phyloP scores from a whole-genome alignment of 2,888 invertebrate species.

The Acrobasis suavella region DNA sequence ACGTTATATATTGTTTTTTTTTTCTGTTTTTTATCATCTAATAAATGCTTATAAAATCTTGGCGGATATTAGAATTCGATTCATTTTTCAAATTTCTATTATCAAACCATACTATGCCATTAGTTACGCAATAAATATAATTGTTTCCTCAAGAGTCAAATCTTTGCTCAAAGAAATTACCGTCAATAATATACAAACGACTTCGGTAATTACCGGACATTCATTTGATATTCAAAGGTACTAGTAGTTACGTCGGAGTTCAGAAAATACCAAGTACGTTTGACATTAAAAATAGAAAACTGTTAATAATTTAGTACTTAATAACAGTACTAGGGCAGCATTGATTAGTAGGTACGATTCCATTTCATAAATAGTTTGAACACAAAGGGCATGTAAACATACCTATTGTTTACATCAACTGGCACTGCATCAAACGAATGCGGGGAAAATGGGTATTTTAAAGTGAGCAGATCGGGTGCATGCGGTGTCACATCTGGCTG shows the following conservation, averaged over 20 bases:
- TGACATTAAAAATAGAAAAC: slow-evolving; percentile 2
- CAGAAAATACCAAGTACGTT: slow-evolving; percentile 4
- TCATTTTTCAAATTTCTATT: no score
- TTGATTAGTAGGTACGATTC: not conserved
- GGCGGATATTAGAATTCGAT: no score
- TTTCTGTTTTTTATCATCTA: no score
- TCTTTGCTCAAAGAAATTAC: not conserved
- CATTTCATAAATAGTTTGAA: not conserved
- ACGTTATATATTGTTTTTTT: no score
- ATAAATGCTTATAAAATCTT: no score
- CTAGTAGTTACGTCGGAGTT: not conserved
- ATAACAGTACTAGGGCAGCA: not conserved
- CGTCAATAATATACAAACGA: slow-evolving; percentile 1
- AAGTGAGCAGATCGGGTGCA: slow-evolving; percentile 29
- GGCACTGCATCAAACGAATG: slow-evolving; percentile 1
- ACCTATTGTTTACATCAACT: not conserved
- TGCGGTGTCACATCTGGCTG: slow-evolving; percentile 46
- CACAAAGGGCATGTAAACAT: not conserved
- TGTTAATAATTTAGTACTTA: not conserved
- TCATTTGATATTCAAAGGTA: not conserved
- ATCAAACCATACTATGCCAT: no score
- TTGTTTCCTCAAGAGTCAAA: no score
- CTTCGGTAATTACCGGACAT: slow-evolving; percentile 7
- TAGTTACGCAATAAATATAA: no score
- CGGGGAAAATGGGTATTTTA: slow-evolving; percentile 34